Conservation (phyloP, 2,797 vertebrate species). For the Oceanodroma leucorhoa region DNA sequence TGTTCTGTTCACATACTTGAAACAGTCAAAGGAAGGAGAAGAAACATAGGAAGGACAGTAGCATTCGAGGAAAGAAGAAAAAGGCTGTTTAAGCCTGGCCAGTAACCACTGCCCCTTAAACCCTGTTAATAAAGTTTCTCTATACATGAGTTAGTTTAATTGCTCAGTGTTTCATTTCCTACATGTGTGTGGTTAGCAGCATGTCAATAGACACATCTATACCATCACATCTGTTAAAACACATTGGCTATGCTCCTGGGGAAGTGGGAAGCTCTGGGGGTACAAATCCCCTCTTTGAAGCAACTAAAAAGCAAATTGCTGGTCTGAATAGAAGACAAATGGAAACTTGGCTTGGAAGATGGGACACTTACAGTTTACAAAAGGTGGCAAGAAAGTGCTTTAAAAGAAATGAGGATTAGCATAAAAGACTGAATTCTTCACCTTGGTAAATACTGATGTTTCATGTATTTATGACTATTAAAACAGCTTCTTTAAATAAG, state of each 20-base stretch:
- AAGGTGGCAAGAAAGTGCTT: not conserved
- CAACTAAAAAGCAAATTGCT: not conserved
- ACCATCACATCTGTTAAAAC: not conserved
- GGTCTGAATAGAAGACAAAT: not conserved
- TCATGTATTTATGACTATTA: not conserved
- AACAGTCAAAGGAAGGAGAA: not conserved
- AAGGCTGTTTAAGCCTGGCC: not conserved
- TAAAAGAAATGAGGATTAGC: not conserved
- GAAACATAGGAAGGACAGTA: not conserved
- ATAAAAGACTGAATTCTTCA: not conserved
- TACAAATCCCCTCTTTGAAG: not conserved
- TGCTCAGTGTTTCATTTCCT: not conserved
- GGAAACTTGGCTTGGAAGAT: not conserved
- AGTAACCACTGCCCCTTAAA: rapidly evolving
- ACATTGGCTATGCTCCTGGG: not conserved
- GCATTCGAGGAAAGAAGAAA: not conserved
- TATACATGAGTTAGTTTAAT: not conserved
- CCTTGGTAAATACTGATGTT: not conserved
- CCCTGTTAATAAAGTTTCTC: not conserved
- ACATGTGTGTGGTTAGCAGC: not conserved
- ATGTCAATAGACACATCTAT: not conserved
- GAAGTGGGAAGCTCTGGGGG: not conserved
- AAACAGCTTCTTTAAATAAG: not conserved
- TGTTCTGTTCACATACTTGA: not conserved
- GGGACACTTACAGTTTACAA: not conserved